Evolutionary conservation across 2,797 vertebrate species (phyloP).

Genomic region (Cynodonichthys magdalenae): DNA sequence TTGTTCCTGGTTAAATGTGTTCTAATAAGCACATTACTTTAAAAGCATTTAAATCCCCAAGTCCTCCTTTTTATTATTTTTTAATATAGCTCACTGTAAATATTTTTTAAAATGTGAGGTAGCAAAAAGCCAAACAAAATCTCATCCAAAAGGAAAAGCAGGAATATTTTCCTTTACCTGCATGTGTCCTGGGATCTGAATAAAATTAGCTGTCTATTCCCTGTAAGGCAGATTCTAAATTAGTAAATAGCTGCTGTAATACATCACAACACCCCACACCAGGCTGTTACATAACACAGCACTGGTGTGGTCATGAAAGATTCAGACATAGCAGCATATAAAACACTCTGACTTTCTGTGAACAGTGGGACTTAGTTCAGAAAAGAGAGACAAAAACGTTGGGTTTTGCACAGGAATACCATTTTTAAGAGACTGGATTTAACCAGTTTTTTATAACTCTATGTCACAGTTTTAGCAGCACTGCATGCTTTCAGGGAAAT

Average conservation of each 20-base stretch:
- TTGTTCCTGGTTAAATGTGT: too few relatives aligned
- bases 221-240: slow-evolving; percentile 51
- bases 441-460: background rate
- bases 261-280: slow-evolving; percentile 47
- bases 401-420: background rate
- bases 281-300: slow-evolving; percentile 62
- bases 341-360: slow-evolving; percentile 16
- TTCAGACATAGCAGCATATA: slow-evolving; percentile 45
- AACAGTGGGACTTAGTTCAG: background rate
- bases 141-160: background rate
- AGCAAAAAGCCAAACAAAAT: too few relatives aligned
- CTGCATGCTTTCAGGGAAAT: background rate
- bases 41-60: too few relatives aligned
- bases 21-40: too few relatives aligned
- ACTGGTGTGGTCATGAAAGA: slow-evolving; percentile 59
- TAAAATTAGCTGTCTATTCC: slow-evolving; percentile 23
- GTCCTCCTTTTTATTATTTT: too few relatives aligned
- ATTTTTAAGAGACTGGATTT: background rate
- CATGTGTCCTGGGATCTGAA: slow-evolving; percentile 24
- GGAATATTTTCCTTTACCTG: background rate
- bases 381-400: background rate
- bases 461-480: background rate
- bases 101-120: too few relatives aligned
- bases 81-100: too few relatives aligned
- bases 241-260: slow-evolving; percentile 62